Percentiles rank a stretch among this genome's conserved stretches.
phyloP scores from a whole-genome alignment of 1,140 invertebrate species.

The Cydia splendana region DNA sequence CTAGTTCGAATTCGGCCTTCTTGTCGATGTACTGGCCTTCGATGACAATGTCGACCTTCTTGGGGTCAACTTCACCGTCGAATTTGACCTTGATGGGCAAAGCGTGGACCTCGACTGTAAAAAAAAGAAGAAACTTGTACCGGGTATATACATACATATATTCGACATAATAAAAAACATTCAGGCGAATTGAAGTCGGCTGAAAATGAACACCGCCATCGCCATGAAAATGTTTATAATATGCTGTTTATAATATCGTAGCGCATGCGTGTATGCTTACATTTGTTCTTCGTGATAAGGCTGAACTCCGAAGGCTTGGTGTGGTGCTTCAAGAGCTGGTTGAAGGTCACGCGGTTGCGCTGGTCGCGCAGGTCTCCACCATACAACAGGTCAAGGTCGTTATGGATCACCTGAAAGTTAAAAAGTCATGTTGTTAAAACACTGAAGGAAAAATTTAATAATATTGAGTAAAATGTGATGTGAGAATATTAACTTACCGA shows the following conservation, averaged over 20 bases:
- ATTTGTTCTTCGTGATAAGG: constrained; percentile 70
- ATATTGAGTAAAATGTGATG: not conserved
- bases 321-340: constrained; percentile 70
- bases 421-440: constrained; percentile 11
- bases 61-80: constrained; percentile 78
- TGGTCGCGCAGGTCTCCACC: constrained; percentile 82
- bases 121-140: constrained; percentile 36
- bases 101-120: constrained; percentile 79
- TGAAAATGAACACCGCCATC: not conserved
- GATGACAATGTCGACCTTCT: constrained; percentile 78
- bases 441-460: constrained; percentile 32
- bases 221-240: not conserved
- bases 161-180: no score
- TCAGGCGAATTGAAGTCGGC: no score
- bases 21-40: constrained; percentile 79
- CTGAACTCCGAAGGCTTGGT: constrained; percentile 60
- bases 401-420: constrained; percentile 67
- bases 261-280: constrained; percentile 50
- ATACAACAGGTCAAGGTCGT: constrained; percentile 81
- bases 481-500: constrained; percentile 47
- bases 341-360: constrained; percentile 78
- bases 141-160: constrained; percentile 14
- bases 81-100: constrained; percentile 74
- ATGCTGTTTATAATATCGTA: constrained; percentile 34
- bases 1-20: constrained; percentile 80